Conservation (phyloP, 1,140 invertebrate species). For the Lordiphosa mommai region DNA sequence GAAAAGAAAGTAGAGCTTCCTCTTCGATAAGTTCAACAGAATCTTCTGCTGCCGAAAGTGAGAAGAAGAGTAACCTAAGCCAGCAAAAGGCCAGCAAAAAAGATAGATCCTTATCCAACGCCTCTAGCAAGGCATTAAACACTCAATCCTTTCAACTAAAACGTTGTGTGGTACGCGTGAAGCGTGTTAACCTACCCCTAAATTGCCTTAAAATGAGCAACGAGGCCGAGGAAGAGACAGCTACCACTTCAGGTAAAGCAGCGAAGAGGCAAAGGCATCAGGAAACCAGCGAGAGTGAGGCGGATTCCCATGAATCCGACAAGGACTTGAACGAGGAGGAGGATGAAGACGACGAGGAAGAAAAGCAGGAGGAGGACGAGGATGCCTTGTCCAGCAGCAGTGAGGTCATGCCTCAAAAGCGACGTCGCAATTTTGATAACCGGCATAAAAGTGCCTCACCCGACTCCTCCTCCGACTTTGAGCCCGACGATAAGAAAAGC, state of each 20-base stretch:
- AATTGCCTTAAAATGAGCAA: conserved; percentile 43
- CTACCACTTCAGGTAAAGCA: conserved; percentile 41
- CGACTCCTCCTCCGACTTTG: conserved; percentile 62
- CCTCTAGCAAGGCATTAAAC: no score
- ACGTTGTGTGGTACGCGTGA: conserved; percentile 50
- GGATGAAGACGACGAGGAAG: conserved; percentile 10
- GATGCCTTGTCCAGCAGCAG: conserved; percentile 57
- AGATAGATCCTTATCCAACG: no score
- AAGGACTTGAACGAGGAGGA: conserved; percentile 20
- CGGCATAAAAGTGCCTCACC: conserved; percentile 44
- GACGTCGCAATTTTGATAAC: conserved; percentile 44
- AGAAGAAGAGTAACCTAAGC: no score
- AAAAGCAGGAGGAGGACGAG: conserved; percentile 15
- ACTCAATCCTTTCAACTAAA: conserved; percentile 11
- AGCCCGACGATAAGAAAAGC: conserved; percentile 50
- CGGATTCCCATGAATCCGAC: conserved; percentile 10
- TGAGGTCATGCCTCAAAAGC: conserved; percentile 71
- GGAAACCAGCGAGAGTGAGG: conserved; percentile 13
- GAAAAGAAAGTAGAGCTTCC: no score
- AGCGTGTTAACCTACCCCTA: conserved; percentile 22
- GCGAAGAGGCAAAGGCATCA: conserved; percentile 11
- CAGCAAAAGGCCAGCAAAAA: no score
- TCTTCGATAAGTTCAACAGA: no score
- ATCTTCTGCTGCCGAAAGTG: no score
- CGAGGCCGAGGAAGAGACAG: conserved; percentile 50